Percentiles rank a stretch among this genome's conserved stretches.
These are phyloP conservation scores for Dyspetes luteomarginatus DNA, from an alignment of 2,888 invertebrate species.

Conservation along the genomic window DNA sequence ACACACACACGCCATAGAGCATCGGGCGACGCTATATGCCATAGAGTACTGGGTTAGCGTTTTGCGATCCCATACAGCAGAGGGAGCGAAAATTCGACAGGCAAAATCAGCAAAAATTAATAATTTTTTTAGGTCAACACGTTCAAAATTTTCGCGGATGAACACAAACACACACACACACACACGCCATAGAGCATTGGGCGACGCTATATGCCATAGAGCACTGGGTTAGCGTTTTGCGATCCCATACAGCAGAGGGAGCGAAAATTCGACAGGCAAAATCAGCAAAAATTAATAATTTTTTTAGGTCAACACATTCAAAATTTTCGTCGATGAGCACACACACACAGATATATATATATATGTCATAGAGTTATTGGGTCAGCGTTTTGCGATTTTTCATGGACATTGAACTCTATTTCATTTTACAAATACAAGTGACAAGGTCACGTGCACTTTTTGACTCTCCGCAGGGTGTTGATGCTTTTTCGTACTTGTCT, in stretches of 20 bases:
- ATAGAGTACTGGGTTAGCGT: conserved; percentile 29
- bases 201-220: conserved; percentile 18
- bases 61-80: conserved; percentile 21
- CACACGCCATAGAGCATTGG: no score
- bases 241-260: not conserved
- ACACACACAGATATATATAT: no score
- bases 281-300: not conserved
- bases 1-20: no score
- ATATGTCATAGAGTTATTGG: conserved; percentile 17
- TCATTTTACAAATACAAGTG: not conserved
- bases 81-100: not conserved
- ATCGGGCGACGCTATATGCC: no score
- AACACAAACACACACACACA: conserved; percentile 27
- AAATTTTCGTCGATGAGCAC: no score
- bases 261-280: not conserved
- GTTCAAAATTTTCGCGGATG: no score
- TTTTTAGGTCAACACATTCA: no score
- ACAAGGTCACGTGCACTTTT: not conserved
- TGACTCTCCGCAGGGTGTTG: no score
- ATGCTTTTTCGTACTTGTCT: not conserved
- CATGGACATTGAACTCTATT: not conserved
- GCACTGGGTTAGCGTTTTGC: conserved; percentile 44
- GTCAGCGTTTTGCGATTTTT: conserved; percentile 41
- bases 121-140: no score
- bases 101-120: not conserved